Evolutionary conservation across 64 coral and sea anemone genomes (phyloP).

Genomic region (Catalaphyllia jardinei): DNA sequence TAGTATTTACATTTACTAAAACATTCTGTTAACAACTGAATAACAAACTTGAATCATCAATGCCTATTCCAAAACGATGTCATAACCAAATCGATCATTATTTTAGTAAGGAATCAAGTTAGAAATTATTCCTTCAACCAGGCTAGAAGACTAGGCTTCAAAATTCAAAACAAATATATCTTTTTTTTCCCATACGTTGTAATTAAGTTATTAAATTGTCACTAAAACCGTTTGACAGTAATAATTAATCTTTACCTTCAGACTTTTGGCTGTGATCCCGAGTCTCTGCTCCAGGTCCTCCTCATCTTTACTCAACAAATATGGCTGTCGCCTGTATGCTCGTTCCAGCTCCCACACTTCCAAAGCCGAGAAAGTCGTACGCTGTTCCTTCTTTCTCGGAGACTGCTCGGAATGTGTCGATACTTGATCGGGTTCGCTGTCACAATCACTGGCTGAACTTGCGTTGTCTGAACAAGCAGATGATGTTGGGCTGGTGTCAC

Average conservation of each 20-base stretch:
- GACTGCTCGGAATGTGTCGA: not conserved
- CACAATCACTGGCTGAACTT: not conserved
- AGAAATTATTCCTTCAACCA: too few species aligned
- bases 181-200: too few species aligned
- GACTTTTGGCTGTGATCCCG: not conserved
- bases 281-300: not conserved
- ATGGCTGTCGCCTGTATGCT: not conserved
- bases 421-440: slow-evolving; percentile 10
- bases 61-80: too few species aligned
- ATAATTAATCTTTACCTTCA: not conserved
- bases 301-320: not conserved
- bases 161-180: too few species aligned
- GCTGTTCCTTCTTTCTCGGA: slow-evolving; percentile 3
- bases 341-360: slow-evolving; percentile 4
- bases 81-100: too few species aligned
- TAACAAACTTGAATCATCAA: too few species aligned
- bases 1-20: too few species aligned
- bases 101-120: too few species aligned
- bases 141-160: too few species aligned
- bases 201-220: too few species aligned
- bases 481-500: not conserved
- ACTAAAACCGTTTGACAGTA: too few species aligned
- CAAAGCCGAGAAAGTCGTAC: not conserved
- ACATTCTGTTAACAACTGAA: too few species aligned
- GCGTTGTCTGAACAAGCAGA: slow-evolving; percentile 7